phyloP scores from a whole-genome alignment of 2,888 invertebrate species.

The Cantharis rustica region DNA sequence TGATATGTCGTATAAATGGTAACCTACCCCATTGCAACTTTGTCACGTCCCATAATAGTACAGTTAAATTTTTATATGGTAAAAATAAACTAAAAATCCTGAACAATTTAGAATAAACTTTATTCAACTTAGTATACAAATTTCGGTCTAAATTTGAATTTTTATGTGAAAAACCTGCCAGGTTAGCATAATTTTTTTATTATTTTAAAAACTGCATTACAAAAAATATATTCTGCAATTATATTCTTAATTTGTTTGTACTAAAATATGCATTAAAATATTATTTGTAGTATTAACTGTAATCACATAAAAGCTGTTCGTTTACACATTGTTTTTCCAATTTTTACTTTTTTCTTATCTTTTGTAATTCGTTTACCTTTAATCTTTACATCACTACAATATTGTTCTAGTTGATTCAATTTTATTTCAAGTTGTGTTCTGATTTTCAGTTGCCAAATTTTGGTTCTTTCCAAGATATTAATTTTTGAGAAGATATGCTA shows the following conservation, averaged over 20 bases:
- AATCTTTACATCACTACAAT: neutral
- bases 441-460: neutral
- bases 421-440: neutral
- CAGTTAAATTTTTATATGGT: neutral
- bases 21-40: neutral
- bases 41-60: neutral
- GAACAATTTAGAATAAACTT: no score
- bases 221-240: no score
- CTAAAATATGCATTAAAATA: neutral
- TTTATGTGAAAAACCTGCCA: no score
- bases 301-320: neutral
- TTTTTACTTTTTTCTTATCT: neutral
- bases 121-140: no score
- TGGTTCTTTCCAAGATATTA: neutral
- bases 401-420: neutral
- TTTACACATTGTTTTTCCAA: neutral
- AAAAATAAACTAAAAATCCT: no score
- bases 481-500: no score
- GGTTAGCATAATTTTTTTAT: neutral
- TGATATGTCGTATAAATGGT: neutral
- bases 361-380: neutral
- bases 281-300: neutral
- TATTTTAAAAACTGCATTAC: neutral
- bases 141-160: no score
- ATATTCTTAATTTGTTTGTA: no score